A percentile compares a stretch with the other conserved stretches of the same genome.
phyloP scores from a whole-genome alignment of 2,113 vertebrate species.

The Pagrus major region DNA sequence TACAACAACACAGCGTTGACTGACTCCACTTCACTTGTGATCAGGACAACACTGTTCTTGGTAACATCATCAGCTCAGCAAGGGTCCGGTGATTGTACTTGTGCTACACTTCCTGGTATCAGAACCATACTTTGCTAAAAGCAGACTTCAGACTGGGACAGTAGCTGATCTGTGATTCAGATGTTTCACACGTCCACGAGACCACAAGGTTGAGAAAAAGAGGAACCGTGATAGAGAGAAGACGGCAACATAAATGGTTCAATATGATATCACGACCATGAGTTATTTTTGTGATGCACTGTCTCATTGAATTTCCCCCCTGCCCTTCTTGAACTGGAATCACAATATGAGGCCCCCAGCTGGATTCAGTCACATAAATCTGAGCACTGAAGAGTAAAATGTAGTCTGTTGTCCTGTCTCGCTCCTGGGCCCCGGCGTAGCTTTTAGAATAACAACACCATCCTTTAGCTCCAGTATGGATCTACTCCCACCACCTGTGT shows the following conservation, averaged over 20 bases:
- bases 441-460: neutral
- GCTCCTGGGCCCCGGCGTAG: neutral
- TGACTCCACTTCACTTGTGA: neutral
- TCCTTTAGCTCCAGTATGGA: neutral
- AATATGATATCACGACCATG: neutral
- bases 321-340: conserved; percentile 5
- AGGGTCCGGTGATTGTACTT: neutral
- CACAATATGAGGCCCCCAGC: neutral
- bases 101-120: neutral
- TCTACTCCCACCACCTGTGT: neutral
- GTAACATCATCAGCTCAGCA: neutral
- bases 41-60: neutral
- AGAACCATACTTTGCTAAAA: neutral
- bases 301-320: conserved; percentile 7
- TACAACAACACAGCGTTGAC: too few species aligned
- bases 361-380: conserved; percentile 2
- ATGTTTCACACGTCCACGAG: neutral
- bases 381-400: neutral
- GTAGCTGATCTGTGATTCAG: neutral
- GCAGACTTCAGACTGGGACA: too few species aligned
- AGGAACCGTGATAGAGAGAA: neutral
- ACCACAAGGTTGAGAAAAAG: neutral
- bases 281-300: conserved; percentile 10
- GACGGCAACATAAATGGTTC: neutral
- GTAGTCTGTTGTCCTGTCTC: neutral